These are phyloP conservation scores for Crocuta crocuta DNA, from an alignment of 2,113 vertebrate species.

Conservation along the genomic window DNA sequence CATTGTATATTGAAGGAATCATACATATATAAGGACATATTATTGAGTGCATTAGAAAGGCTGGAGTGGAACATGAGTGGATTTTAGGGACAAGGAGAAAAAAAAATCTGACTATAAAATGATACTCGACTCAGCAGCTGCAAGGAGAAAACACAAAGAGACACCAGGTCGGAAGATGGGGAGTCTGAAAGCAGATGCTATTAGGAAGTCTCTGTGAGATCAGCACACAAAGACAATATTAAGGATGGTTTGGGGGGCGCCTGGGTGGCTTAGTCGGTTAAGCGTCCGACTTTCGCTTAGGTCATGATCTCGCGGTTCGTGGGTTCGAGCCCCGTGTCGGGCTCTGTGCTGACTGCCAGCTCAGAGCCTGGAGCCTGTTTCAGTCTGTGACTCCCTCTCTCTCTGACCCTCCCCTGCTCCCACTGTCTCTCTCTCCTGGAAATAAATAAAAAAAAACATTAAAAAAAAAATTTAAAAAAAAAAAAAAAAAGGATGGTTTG, in stretches of 20 bases:
- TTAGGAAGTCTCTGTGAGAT: not conserved
- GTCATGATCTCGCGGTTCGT: too few relatives aligned
- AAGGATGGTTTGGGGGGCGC: not conserved
- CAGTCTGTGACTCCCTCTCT: too few relatives aligned
- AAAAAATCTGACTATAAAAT: not conserved
- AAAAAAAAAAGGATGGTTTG: not conserved
- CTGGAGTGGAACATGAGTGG: not conserved
- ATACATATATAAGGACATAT: not conserved
- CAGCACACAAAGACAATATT: not conserved
- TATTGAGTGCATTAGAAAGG: not conserved
- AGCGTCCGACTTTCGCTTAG: too few relatives aligned
- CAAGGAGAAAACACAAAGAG: not conserved
- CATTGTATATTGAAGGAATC: not conserved
- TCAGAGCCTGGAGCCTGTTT: too few relatives aligned
- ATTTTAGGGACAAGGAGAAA: not conserved
- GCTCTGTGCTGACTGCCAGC: too few relatives aligned
- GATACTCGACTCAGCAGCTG: not conserved
- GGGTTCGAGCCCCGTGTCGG: too few relatives aligned
- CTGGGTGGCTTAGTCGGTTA: too few relatives aligned
- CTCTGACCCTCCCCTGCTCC: too few relatives aligned
- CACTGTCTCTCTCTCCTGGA: too few relatives aligned
- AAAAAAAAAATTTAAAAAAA: too few relatives aligned
- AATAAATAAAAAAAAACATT: too few relatives aligned
- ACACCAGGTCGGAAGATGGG: not conserved
- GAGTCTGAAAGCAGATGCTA: not conserved